These are phyloP conservation scores for Drosophila ogumai DNA, from an alignment of 1,140 invertebrate species.

Conservation along the genomic window DNA sequence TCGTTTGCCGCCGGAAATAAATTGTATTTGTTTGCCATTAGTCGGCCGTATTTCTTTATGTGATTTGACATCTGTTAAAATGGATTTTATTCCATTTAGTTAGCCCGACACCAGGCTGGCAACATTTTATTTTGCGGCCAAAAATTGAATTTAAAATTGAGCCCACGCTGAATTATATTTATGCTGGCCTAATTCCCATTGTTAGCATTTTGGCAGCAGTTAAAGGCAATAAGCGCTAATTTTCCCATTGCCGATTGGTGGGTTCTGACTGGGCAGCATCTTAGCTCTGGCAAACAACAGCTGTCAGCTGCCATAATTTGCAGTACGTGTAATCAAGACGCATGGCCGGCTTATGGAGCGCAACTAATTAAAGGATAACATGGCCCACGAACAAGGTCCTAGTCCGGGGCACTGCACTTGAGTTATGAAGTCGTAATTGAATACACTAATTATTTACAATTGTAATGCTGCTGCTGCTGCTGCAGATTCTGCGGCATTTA, in stretches of 20 bases:
- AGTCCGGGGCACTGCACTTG: constrained; percentile 9
- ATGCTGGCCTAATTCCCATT: constrained; percentile 10
- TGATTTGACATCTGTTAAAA: constrained; percentile 57
- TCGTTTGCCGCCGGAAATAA: constrained; percentile 45
- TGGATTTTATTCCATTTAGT: constrained; percentile 45
- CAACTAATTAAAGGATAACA: constrained; percentile 60
- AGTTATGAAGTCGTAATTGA: constrained; percentile 76
- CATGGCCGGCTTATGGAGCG: constrained; percentile 24
- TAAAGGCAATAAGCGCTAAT: constrained; percentile 18
- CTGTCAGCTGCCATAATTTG: constrained; percentile 39
- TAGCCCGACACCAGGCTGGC: neutral
- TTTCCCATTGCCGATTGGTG: neutral
- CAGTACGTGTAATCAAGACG: constrained; percentile 64
- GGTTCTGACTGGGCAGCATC: neutral
- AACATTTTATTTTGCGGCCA: constrained; percentile 23
- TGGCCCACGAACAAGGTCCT: constrained; percentile 20
- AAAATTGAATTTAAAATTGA: constrained; percentile 38
- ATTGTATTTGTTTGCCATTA: constrained; percentile 52
- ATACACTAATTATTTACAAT: constrained; percentile 62
- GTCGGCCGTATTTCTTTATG: constrained; percentile 28
- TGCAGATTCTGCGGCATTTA: constrained; percentile 35
- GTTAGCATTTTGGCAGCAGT: constrained; percentile 7
- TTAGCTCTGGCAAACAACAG: constrained; percentile 22
- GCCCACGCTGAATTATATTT: constrained; percentile 1
- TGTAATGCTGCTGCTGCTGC: constrained; percentile 32